phyloP scores from a whole-genome alignment of 2,797 vertebrate species.

The Hybognathus amarus region DNA sequence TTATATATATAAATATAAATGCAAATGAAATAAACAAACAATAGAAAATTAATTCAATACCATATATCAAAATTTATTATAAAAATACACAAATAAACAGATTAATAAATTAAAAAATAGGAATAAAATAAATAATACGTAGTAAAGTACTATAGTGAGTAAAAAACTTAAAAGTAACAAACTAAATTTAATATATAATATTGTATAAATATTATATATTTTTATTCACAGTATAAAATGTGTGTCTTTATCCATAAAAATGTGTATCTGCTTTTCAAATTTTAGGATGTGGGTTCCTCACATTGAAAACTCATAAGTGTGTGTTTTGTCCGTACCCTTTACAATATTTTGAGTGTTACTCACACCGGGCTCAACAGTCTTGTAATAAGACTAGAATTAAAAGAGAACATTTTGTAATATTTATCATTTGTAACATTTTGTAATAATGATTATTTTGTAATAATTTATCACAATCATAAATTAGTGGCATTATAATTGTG shows the following conservation, averaged over 20 bases:
- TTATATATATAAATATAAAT: background rate
- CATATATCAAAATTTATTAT: background rate
- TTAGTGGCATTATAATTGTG: background rate
- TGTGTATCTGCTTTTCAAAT: background rate
- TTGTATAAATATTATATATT: background rate
- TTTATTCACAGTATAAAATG: background rate
- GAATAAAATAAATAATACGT: background rate
- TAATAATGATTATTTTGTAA: slow-evolving; percentile 41
- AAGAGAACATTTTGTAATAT: slow-evolving; percentile 17
- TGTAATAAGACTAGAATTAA: slow-evolving; percentile 78
- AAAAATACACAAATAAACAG: background rate
- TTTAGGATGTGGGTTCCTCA: background rate
- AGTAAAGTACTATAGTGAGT: background rate
- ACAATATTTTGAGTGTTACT: slow-evolving; percentile 73
- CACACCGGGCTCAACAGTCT: slow-evolving; percentile 80
- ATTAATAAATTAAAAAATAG: background rate
- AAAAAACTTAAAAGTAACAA: background rate
- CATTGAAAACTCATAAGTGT: background rate
- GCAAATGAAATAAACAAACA: background rate
- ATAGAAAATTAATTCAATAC: slow-evolving; percentile 42
- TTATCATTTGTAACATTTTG: too few species aligned
- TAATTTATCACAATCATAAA: slow-evolving; percentile 6
- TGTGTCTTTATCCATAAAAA: background rate
- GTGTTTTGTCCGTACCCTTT: slow-evolving; percentile 77
- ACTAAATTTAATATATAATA: background rate